A percentile compares a stretch with the other conserved stretches of the same genome.
Conservation (phyloP, 2,888 invertebrate species). For the Digitonthophagus gazella region DNA sequence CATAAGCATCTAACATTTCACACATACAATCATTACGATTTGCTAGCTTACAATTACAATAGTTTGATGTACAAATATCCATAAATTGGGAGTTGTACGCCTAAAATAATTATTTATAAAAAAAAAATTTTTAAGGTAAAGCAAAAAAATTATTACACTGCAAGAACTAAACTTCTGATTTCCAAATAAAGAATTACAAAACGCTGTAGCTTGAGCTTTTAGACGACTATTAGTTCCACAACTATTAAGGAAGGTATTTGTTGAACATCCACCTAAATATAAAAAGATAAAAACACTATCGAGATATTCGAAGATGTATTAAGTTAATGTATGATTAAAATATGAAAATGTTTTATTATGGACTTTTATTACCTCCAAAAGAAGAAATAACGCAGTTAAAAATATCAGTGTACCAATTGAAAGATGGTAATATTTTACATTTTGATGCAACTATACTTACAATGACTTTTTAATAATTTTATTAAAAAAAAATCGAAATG, state of each 20-base stretch:
- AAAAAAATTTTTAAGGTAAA: neutral
- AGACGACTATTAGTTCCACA: neutral
- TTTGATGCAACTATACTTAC: neutral
- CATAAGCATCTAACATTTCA: conserved; percentile 18
- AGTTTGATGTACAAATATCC: conserved; percentile 10
- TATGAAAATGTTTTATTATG: no score
- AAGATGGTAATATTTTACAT: neutral
- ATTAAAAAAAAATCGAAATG: neutral
- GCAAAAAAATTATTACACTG: neutral
- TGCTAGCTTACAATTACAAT: conserved; percentile 5
- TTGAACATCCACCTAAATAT: neutral
- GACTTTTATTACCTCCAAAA: neutral
- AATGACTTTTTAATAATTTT: neutral
- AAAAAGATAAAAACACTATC: neutral
- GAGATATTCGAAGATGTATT: neutral
- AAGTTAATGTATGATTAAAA: no score
- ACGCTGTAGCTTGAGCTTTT: neutral
- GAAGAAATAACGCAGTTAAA: neutral
- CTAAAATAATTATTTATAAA: neutral
- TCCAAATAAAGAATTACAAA: neutral
- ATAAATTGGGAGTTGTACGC: neutral
- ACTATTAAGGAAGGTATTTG: neutral
- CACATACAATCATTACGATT: conserved; percentile 14
- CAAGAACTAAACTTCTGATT: neutral
- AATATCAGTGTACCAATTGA: neutral